Evolutionary conservation across 2,888 invertebrate species (phyloP), one percentile per base, ranked within the genome.

Genomic region (Eupithecia pulchellata): DNA sequence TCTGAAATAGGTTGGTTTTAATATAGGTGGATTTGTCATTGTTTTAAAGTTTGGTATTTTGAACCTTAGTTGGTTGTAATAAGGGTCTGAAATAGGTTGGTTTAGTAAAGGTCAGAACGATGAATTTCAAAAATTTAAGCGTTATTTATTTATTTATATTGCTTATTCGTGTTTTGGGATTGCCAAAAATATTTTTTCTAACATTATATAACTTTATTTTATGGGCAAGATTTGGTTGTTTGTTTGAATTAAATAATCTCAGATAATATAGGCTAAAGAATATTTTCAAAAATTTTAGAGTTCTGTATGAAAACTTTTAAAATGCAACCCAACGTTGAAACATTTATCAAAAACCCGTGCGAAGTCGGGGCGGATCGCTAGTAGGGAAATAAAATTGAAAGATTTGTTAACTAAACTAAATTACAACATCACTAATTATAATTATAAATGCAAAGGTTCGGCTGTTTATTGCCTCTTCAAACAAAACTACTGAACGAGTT

Each of bases 11-110:
- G 14, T 39, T 39, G 17, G 2, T 2, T 68, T 66, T 27, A 25
- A 14, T 14, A 9, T 13, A 6, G 39, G 11, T 2, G 4, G 66
- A 61, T 52, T 52, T 70, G 64, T 69, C 65, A 69, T 72, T 75
- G 72, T 72, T 74, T 61, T 13, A 61, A 67, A 30, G 29, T 66
- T 60, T 52, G 29, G 61, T 47, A 75, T 72, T 74, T 66, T 72
- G 32, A 64, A 75, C 72, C 68, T 69, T 71, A 69, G 14, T 32
- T 8, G 63, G 0, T 68, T 63, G 70, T 36, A 62, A 74, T 75
- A 77, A 66, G 65, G 66, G 71, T 47, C 3, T 20, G 9, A 9
- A 42, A 47, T 3, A 47, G 9, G 14, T 39, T 39, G 17, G 2
- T 2, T 68, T 47, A 6, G 57, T 57, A 57, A 57, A 57, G 17